Base-by-base conservation (phyloP, 1,140 invertebrate species). In the Telenomus remus region DNA sequence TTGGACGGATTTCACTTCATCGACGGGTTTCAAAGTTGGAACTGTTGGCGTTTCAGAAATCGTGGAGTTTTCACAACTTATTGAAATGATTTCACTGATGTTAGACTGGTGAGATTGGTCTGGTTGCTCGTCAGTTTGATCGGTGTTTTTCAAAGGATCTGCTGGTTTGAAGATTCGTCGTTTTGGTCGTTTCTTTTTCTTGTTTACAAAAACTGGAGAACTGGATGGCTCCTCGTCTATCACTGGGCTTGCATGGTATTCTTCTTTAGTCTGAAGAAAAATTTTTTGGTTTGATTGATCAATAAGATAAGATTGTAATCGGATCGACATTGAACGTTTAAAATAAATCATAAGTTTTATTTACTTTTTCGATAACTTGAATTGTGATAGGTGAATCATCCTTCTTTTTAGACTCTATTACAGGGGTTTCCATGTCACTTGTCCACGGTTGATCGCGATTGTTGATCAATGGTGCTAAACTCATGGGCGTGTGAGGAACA, bases 361-460 rank as follows among this genome's bases (percentile, higher is more conserved):
- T 27, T 27, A 27, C 54, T 3, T 43, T 47, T 39, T 61, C n/a
- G 37, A 7, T 1, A 39, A 63, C 6, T 27, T 27, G 33, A 15
- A 39, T 1, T 50, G 14, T 43, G 42, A 49, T 1, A 55, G 49
- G 42, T 19, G 56, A 61, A 12, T 44, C 55, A 11, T 19, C 19
- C 6, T n/a, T 42, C 34, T 64, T 4, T 64, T 78, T 64, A 37
- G 4, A 12, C 44, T 79, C 34, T 1, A 42, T 63, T 12, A 77
- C 57, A 14, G 85, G 85, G 34, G 85, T 86, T 55, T 85, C 84
- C 71, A 86, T 79, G 19, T 85, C 83, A 66, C 82, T 84, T 37
- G 69, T 83, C 85, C 85, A 86, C 0, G 79, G 75, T 47, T 81
- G 69, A 27, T 79, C 81, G 55, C 76, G 74, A 55, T 84, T 84